These are phyloP conservation scores for Cyprinodon brontotheroides DNA, from an alignment of 2,113 vertebrate species.

Conservation along the genomic window DNA sequence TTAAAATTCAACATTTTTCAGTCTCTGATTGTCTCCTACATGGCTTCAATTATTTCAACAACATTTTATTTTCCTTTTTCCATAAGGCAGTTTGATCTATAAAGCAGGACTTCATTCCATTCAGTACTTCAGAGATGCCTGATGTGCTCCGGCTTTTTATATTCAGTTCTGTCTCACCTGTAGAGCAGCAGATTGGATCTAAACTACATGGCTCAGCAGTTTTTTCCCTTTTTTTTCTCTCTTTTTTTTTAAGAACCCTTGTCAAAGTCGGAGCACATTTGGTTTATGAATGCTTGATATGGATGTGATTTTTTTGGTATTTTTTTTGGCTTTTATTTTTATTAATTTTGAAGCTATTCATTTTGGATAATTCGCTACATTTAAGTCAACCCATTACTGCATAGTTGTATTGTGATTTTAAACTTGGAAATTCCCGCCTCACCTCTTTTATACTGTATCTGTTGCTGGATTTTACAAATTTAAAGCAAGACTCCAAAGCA, in stretches of 20 bases:
- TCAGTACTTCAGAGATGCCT: not conserved
- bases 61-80: not conserved
- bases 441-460: too few species aligned
- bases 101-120: not conserved
- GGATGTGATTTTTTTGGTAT: not conserved
- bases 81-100: not conserved
- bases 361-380: too few species aligned
- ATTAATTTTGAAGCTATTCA: too few species aligned
- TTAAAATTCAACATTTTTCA: too few species aligned
- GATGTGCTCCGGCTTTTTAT: not conserved
- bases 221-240: not conserved
- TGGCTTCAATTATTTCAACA: not conserved
- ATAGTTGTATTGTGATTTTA: not conserved
- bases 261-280: not conserved
- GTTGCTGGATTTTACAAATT: too few species aligned
- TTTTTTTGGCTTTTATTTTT: too few species aligned
- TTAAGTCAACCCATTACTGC: too few species aligned
- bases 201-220: not conserved
- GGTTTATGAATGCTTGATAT: not conserved
- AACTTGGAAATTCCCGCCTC: not conserved
- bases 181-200: not conserved
- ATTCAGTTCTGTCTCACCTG: not conserved
- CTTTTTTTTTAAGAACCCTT: too few species aligned
- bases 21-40: not conserved
- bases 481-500: too few species aligned